Evolutionary conservation across 2,888 invertebrate species (phyloP).

Genomic region (Ypsolopha sequella): DNA sequence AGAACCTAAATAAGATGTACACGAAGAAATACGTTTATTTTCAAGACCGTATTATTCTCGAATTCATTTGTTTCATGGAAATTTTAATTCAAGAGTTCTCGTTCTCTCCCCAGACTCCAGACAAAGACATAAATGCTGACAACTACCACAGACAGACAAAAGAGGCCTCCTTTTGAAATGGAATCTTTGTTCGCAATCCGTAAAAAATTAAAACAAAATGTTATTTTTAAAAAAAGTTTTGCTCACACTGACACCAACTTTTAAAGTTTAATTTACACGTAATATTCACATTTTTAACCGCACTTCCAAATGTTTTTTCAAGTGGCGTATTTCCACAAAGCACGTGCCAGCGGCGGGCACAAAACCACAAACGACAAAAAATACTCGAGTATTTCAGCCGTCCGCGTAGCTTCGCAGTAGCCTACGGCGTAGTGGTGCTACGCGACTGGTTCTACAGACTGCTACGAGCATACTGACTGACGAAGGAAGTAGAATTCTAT

Average conservation of each 20-base stretch:
- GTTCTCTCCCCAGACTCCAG: no score
- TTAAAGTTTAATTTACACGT: not conserved
- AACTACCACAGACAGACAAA: no score
- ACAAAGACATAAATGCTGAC: no score
- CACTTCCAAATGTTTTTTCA: not conserved
- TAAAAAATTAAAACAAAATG: no score
- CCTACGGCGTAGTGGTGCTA: not conserved
- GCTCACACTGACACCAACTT: not conserved
- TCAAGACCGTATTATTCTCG: no score
- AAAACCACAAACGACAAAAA: not conserved
- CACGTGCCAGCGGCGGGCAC: not conserved
- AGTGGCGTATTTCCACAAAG: not conserved
- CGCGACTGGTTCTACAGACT: not conserved
- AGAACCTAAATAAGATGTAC: no score
- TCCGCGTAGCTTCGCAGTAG: not conserved
- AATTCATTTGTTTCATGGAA: no score
- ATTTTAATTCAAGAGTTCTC: no score
- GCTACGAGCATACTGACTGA: not conserved
- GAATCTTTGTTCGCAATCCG: no score
- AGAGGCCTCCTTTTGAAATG: no score
- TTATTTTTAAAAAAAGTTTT: not conserved
- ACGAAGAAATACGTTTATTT: no score
- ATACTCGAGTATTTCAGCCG: not conserved
- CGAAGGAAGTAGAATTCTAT: no score
- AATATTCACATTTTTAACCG: not conserved